Percentiles rank a stretch among this genome's conserved stretches.
Conservation (phyloP, 2,888 invertebrate species). For the Amphimallon solstitiale region DNA sequence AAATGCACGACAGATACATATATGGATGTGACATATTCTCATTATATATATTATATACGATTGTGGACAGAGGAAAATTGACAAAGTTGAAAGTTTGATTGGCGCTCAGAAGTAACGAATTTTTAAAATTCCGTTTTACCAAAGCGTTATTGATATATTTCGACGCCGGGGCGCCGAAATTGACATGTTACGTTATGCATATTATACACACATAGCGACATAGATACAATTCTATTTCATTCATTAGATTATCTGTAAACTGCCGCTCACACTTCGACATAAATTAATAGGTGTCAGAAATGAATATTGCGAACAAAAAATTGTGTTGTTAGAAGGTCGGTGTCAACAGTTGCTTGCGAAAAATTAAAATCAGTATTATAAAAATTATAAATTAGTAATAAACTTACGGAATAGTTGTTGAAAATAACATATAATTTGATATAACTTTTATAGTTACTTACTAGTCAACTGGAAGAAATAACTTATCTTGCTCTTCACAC, state of each 20-base stretch:
- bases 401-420: too few relatives aligned
- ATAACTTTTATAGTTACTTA: too few relatives aligned
- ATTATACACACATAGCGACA: conserved; percentile 22
- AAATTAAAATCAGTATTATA: too few relatives aligned
- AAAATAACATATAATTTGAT: too few relatives aligned
- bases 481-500: too few relatives aligned
- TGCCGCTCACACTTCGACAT: conserved; percentile 4
- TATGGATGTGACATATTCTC: not conserved
- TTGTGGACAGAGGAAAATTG: not conserved
- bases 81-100: conserved; percentile 1
- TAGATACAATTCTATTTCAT: conserved; percentile 37
- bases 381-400: too few relatives aligned
- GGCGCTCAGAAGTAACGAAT: not conserved
- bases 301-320: too few relatives aligned
- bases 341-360: too few relatives aligned
- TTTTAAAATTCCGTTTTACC: conserved; percentile 14
- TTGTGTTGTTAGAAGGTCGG: too few relatives aligned
- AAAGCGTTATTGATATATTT: conserved; percentile 2
- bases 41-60: too few relatives aligned
- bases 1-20: not conserved
- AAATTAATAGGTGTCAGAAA: too few relatives aligned
- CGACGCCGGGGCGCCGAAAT: not conserved
- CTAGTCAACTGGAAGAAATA: too few relatives aligned
- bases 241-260: conserved; percentile 24
- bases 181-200: conserved; percentile 26